Percentiles rank a stretch among this genome's conserved stretches.
Conservation (phyloP, 30 jellyfish, hydroid and myxozoan genomes). For the Pelagia noctiluca region DNA sequence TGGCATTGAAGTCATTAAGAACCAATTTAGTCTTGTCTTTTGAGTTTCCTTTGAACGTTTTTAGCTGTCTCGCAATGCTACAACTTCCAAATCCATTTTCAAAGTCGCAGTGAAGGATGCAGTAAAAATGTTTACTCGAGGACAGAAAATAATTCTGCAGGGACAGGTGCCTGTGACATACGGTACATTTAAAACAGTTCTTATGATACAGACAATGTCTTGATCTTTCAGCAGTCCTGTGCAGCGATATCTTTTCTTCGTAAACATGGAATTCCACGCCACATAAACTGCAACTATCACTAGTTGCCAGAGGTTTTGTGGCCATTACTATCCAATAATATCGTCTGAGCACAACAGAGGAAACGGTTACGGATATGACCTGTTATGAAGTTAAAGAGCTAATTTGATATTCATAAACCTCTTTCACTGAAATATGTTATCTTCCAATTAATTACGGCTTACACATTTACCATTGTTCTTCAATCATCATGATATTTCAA, state of each 20-base stretch:
- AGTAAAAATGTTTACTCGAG: slow-evolving; percentile 75
- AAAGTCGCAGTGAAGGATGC: slow-evolving; percentile 83
- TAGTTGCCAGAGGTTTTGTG: too few species aligned
- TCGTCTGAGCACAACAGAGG: too few species aligned
- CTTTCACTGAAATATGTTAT: too few species aligned
- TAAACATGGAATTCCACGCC: slow-evolving; percentile 51
- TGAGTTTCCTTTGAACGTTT: slow-evolving; percentile 72
- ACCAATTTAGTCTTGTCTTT: slow-evolving; percentile 53
- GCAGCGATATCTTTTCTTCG: slow-evolving; percentile 73
- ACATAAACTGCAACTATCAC: slow-evolving; percentile 64
- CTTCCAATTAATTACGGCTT: too few species aligned
- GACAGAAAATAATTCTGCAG: slow-evolving; percentile 84
- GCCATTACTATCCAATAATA: too few species aligned
- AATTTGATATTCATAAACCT: too few species aligned
- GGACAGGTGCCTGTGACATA: slow-evolving; percentile 72
- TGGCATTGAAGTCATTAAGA: slow-evolving; percentile 61
- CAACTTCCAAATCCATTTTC: slow-evolving; percentile 77
- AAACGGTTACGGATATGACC: too few species aligned
- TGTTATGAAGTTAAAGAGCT: too few species aligned
- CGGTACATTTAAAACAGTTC: slow-evolving; percentile 86
- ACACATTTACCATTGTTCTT: too few species aligned
- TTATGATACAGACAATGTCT: slow-evolving; percentile 74
- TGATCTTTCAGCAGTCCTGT: slow-evolving; percentile 66
- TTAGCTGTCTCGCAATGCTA: slow-evolving; percentile 80
- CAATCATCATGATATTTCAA: too few species aligned